phyloP scores from a whole-genome alignment of 2,888 invertebrate species.

The Mimachlamys varia region DNA sequence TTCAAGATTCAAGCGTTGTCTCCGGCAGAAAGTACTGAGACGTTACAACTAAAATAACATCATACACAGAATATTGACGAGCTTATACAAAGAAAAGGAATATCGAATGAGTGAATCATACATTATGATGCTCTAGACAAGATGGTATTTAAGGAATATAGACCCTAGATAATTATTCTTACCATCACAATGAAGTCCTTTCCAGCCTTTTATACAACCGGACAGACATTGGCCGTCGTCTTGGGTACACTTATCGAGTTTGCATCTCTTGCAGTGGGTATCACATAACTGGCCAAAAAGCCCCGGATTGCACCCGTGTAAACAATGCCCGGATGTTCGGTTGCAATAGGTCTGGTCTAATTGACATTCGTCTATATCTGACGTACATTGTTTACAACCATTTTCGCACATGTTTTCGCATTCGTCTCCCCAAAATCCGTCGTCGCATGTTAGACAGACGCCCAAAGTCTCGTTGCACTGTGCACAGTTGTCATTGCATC shows the following conservation, averaged over 20 bases:
- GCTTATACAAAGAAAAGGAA: too few relatives aligned
- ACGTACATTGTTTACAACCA: not conserved
- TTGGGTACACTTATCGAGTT: conserved; percentile 39
- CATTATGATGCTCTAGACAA: too few relatives aligned
- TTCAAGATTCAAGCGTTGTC: too few relatives aligned
- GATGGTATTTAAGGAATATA: too few relatives aligned
- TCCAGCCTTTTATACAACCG: conserved; percentile 45
- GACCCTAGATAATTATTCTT: not conserved
- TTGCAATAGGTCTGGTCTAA: conserved; percentile 22
- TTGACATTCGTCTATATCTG: not conserved
- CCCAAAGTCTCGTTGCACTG: conserved; percentile 31
- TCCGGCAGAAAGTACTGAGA: too few relatives aligned
- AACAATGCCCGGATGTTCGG: conserved; percentile 33
- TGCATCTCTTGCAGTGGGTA: conserved; percentile 6
- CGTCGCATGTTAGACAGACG: conserved; percentile 35
- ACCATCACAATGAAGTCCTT: conserved; percentile 40
- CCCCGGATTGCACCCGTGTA: conserved; percentile 41
- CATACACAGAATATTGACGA: too few relatives aligned
- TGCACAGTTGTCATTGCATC: conserved; percentile 32
- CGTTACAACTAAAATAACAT: too few relatives aligned
- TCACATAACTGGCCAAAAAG: conserved; percentile 39
- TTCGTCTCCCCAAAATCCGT: conserved; percentile 41
- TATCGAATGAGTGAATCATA: too few relatives aligned
- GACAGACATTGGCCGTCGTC: conserved; percentile 40
- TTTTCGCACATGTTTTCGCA: conserved; percentile 42